phyloP scores from a whole-genome alignment of 2,113 vertebrate species.

The Formicarius rufipectus region DNA sequence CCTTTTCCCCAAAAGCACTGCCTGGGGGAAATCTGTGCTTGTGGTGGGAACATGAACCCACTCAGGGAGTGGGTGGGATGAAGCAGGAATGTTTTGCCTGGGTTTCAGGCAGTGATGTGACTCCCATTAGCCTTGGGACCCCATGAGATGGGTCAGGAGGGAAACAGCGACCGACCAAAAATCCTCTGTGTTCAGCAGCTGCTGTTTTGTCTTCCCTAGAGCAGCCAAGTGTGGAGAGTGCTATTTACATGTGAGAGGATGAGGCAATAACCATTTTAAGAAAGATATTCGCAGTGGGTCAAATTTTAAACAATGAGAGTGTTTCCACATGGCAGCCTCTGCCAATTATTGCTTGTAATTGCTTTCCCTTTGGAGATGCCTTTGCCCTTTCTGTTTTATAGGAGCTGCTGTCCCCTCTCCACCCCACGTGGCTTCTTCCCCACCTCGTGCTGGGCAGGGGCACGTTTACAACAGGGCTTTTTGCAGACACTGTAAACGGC shows the following conservation, averaged over 20 bases:
- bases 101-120: background rate
- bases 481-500: background rate
- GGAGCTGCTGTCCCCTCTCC: background rate
- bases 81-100: background rate
- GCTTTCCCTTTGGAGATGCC: background rate
- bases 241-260: constrained; percentile 24
- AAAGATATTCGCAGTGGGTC: constrained; percentile 31
- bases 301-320: constrained; percentile 53
- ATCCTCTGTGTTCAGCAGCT: background rate
- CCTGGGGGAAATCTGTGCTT: background rate
- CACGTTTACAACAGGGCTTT: background rate
- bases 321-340: constrained; percentile 43
- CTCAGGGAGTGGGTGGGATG: background rate
- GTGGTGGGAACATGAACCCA: fast-evolving
- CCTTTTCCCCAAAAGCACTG: background rate
- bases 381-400: background rate
- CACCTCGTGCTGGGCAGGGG: background rate
- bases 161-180: background rate
- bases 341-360: constrained; percentile 67
- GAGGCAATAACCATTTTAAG: constrained; percentile 46
- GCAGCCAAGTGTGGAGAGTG: constrained; percentile 4
- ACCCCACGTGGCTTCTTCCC: background rate
- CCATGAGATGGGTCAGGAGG: background rate
- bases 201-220: background rate
- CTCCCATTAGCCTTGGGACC: background rate